Percentiles rank a stretch among this genome's conserved stretches.
Evolutionary conservation across 2,888 invertebrate genomes (phyloP).

Genomic region (Tortrix viridana): DNA sequence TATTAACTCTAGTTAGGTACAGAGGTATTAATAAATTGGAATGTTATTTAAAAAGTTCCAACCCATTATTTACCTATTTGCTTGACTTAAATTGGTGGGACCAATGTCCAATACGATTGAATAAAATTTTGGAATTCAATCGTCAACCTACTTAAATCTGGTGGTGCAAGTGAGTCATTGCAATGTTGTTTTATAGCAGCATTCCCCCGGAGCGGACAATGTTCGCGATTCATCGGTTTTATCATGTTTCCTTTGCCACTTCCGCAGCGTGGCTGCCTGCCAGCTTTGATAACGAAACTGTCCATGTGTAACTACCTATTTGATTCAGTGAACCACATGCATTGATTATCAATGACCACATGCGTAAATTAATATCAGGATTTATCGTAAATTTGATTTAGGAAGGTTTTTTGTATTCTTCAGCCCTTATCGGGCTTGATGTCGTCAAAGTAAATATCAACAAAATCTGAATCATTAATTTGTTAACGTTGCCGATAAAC

Average conservation of each 20-base stretch:
- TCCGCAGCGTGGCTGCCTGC: slow-evolving; percentile 63
- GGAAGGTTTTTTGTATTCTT: slow-evolving; percentile 5
- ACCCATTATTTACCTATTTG: too few relatives aligned
- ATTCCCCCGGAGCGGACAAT: slow-evolving; percentile 59
- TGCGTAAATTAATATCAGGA: too few relatives aligned
- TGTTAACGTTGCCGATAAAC: slow-evolving; percentile 38
- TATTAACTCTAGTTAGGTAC: too few relatives aligned
- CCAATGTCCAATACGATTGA: slow-evolving; percentile 12
- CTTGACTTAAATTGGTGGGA: background rate
- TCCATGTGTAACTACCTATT: slow-evolving; percentile 15
- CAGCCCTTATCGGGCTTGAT: background rate
- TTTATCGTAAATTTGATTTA: too few relatives aligned
- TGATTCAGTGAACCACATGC: background rate
- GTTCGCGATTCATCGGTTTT: slow-evolving; percentile 67
- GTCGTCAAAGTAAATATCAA: slow-evolving; percentile 5
- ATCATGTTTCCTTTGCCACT: slow-evolving; percentile 75
- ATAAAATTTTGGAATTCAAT: slow-evolving; percentile 15
- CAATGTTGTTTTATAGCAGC: slow-evolving; percentile 27
- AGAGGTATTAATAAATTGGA: too few relatives aligned
- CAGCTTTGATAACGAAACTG: slow-evolving; percentile 60
- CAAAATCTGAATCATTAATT: slow-evolving; percentile 13
- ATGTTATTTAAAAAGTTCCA: too few relatives aligned
- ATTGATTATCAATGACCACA: background rate
- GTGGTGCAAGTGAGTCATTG: slow-evolving; percentile 28
- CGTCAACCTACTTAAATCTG: slow-evolving; percentile 9